A percentile compares a stretch with the other conserved stretches of the same genome.
These are phyloP conservation scores for Hetaerina americana DNA, from an alignment of 1,140 invertebrate species.

Conservation along the genomic window DNA sequence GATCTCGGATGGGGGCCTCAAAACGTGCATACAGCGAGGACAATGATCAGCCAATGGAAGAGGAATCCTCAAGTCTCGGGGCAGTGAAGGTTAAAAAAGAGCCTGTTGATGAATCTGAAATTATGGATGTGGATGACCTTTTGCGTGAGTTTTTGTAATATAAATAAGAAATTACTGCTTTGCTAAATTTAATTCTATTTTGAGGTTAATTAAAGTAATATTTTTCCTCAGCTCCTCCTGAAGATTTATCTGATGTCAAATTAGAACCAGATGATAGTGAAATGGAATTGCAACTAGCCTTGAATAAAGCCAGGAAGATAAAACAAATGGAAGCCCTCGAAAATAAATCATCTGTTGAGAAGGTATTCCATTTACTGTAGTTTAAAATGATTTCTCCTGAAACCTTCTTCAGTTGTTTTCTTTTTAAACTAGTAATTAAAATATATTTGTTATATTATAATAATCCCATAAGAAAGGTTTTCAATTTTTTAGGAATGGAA, in stretches of 20 bases:
- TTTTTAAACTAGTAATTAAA: not conserved
- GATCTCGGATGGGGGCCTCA: not conserved
- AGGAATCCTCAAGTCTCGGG: not conserved
- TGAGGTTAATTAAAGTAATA: not conserved
- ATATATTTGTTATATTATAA: not conserved
- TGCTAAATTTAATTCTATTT: not conserved
- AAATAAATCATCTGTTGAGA: conserved; percentile 21
- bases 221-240: conserved; percentile 29
- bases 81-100: conserved; percentile 22
- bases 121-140: conserved; percentile 37
- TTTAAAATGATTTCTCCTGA: not conserved
- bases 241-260: conserved; percentile 43
- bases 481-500: too few species aligned
- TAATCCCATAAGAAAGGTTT: too few species aligned
- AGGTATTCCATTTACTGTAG: conserved; percentile 17
- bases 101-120: conserved; percentile 14
- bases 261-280: conserved; percentile 65
- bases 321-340: conserved; percentile 42
- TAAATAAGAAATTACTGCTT: not conserved
- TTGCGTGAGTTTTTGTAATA: conserved; percentile 18
- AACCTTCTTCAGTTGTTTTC: not conserved
- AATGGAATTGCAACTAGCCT: conserved; percentile 55
- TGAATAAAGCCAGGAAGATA: conserved; percentile 58
- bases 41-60: not conserved
- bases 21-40: not conserved